These are phyloP conservation scores for Anhinga rufa DNA, from an alignment of 2,113 vertebrate genomes.

Conservation along the genomic window DNA sequence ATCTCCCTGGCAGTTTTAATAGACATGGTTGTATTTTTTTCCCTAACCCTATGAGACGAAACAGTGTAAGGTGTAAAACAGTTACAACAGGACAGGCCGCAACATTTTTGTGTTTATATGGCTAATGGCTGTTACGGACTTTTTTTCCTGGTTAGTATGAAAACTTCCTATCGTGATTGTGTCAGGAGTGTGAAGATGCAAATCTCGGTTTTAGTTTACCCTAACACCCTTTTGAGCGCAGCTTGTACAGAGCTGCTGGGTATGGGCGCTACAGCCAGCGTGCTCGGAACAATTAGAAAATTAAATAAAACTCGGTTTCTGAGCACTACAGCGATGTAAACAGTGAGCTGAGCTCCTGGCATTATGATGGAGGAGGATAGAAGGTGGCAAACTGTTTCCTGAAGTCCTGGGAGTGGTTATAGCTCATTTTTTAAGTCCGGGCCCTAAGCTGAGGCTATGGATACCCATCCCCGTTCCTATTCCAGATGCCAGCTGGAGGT, in stretches of 20 bases:
- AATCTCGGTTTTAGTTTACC: neutral
- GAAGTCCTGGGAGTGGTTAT: neutral
- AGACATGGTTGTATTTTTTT: neutral
- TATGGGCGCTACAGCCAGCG: neutral
- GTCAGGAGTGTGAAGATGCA: neutral
- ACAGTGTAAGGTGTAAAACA: neutral
- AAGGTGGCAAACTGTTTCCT: neutral
- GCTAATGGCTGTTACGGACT: neutral
- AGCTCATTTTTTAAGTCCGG: neutral
- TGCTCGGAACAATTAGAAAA: neutral
- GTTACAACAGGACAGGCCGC: neutral
- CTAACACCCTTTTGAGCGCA: neutral
- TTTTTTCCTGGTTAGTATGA: neutral
- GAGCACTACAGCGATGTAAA: neutral
- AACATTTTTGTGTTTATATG: neutral
- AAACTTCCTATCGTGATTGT: neutral
- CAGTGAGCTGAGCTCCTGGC: neutral
- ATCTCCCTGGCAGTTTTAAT: neutral
- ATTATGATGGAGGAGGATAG: neutral
- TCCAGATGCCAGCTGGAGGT: neutral
- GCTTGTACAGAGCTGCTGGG: neutral
- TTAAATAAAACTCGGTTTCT: neutral
- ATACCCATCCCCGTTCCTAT: neutral
- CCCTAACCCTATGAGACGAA: neutral
- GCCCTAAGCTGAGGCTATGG: fast-evolving